These are phyloP conservation scores for Lamellibrachia columna DNA, from an alignment of 2,888 invertebrate species.

Conservation along the genomic window DNA sequence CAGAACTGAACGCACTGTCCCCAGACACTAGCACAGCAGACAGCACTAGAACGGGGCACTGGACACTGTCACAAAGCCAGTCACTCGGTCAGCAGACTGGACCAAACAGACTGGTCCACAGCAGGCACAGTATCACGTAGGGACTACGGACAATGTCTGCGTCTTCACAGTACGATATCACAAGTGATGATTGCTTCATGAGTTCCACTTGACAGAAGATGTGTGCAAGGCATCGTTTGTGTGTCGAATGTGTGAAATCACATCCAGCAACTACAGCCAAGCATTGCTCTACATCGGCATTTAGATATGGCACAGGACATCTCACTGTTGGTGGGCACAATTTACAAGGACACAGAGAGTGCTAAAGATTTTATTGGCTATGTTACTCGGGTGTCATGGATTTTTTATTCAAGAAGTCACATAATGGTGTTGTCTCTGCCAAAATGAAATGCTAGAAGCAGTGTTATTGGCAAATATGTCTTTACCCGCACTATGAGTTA, in stretches of 20 bases:
- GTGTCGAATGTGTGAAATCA: not conserved
- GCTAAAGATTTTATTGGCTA: not conserved
- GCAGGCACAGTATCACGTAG: constrained; percentile 10
- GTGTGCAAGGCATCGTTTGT: not conserved
- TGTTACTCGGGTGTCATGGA: not conserved
- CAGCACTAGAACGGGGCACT: not conserved
- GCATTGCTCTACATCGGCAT: not conserved
- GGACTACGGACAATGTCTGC: not conserved
- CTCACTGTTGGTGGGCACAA: not conserved
- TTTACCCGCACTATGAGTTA: not conserved
- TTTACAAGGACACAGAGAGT: not conserved
- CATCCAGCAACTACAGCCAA: not conserved
- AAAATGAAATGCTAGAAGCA: not conserved
- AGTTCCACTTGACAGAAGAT: no score
- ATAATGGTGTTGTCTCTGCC: not conserved
- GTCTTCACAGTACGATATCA: not conserved
- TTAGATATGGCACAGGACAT: not conserved
- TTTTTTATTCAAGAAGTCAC: not conserved
- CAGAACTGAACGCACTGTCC: constrained; percentile 68
- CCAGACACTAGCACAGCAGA: not conserved
- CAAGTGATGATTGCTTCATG: not conserved
- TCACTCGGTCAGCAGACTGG: not conserved
- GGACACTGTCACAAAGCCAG: not conserved
- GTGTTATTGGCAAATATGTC: not conserved
- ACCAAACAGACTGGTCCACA: not conserved